Evolutionary conservation across 2,888 invertebrate species (phyloP).

Genomic region (Bedellia somnulentella): DNA sequence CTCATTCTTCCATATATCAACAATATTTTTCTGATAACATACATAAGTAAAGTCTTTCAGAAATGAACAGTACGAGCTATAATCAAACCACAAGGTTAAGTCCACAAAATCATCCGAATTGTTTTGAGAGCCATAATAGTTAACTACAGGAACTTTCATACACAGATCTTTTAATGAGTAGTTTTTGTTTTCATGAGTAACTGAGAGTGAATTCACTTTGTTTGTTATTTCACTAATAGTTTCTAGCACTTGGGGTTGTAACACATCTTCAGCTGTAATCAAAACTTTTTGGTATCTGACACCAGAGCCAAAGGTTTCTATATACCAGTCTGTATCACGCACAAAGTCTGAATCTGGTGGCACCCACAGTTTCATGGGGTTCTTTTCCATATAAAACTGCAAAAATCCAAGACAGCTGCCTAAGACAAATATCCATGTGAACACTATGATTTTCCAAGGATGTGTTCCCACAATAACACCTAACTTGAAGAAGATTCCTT

Average conservation of each 20-base stretch:
- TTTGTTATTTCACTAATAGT: slow-evolving; percentile 53
- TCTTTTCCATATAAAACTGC: slow-evolving; percentile 71
- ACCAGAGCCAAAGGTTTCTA: slow-evolving; percentile 66
- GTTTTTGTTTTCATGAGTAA: slow-evolving; percentile 20
- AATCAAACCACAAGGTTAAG: slow-evolving; percentile 56
- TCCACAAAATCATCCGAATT: slow-evolving; percentile 51
- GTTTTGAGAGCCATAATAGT: slow-evolving; percentile 11
- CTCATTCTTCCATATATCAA: slow-evolving; percentile 73
- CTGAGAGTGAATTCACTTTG: slow-evolving; percentile 37
- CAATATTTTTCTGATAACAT: slow-evolving; percentile 66
- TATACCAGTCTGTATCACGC: slow-evolving; percentile 71
- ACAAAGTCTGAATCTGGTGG: slow-evolving; percentile 72
- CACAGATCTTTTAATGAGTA: slow-evolving; percentile 35
- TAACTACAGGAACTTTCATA: slow-evolving; percentile 35
- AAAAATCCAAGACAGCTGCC: slow-evolving; percentile 64
- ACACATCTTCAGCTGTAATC: slow-evolving; percentile 67
- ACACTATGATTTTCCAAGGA: slow-evolving; percentile 63
- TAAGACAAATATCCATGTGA: slow-evolving; percentile 57
- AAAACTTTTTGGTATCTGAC: slow-evolving; percentile 65
- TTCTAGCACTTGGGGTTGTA: slow-evolving; percentile 62
- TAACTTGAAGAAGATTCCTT: slow-evolving; percentile 54
- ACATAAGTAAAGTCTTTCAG: slow-evolving; percentile 61
- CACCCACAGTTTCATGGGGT: slow-evolving; percentile 76
- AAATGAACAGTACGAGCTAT: slow-evolving; percentile 65
- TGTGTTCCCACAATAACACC: slow-evolving; percentile 62